Conservation (phyloP, 2,113 vertebrate species). For the Mesitornis unicolor region DNA sequence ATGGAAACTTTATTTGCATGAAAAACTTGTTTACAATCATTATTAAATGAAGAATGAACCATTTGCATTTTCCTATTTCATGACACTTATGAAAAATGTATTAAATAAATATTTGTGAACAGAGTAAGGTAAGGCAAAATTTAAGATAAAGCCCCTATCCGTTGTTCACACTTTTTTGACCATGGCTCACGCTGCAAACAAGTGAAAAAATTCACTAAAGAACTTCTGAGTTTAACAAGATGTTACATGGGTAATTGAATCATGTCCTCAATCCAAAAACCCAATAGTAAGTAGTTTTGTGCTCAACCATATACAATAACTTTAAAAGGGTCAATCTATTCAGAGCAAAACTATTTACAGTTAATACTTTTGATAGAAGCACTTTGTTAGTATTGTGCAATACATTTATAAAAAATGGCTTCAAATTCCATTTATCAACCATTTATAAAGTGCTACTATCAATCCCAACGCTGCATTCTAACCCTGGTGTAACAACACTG, state of each 20-base stretch:
- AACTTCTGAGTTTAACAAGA: slow-evolving; percentile 41
- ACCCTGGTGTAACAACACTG: not conserved
- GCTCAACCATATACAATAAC: slow-evolving; percentile 65
- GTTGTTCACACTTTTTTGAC: slow-evolving; percentile 66
- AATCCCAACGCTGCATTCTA: slow-evolving; percentile 59
- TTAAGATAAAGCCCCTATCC: slow-evolving; percentile 73
- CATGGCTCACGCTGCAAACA: slow-evolving; percentile 68
- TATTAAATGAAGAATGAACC: slow-evolving; percentile 80
- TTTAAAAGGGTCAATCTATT: slow-evolving; percentile 60
- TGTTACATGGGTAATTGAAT: slow-evolving; percentile 57
- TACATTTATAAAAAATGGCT: slow-evolving; percentile 80
- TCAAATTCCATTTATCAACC: slow-evolving; percentile 76
- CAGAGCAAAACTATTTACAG: slow-evolving; percentile 66
- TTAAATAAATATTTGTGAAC: slow-evolving; percentile 82
- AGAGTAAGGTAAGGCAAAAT: slow-evolving; percentile 80
- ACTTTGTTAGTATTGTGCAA: slow-evolving; percentile 76
- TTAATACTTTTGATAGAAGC: slow-evolving; percentile 77
- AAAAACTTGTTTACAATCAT: slow-evolving; percentile 82
- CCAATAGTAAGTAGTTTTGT: slow-evolving; percentile 70
- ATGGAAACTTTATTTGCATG: slow-evolving; percentile 84
- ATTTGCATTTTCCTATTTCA: slow-evolving; percentile 69
- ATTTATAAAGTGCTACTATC: slow-evolving; percentile 81
- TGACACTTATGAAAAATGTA: slow-evolving; percentile 77
- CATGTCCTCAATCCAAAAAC: slow-evolving; percentile 69
- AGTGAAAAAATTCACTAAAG: slow-evolving; percentile 71